A percentile compares a stretch with the other conserved stretches of the same genome.
Conservation (phyloP, 2,113 vertebrate species). For the Baryphthengus martii region DNA sequence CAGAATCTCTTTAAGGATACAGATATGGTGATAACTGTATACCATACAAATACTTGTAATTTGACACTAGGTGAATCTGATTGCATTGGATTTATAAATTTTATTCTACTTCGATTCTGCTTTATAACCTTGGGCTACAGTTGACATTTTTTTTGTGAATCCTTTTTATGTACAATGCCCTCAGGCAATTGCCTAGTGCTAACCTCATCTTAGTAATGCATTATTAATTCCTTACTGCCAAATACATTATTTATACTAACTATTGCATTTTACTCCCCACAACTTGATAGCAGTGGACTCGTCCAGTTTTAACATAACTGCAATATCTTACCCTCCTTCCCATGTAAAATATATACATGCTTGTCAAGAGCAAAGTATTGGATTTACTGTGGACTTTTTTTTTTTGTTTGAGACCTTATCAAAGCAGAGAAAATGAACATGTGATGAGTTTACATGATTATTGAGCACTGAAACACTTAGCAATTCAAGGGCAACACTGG, state of each 20-base stretch:
- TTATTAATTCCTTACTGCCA: slow-evolving; percentile 15
- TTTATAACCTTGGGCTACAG: not conserved
- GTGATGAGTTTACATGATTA: not conserved
- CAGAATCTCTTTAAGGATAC: not conserved
- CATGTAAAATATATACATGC: not conserved
- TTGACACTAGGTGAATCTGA: not conserved
- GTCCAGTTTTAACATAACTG: not conserved
- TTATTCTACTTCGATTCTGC: not conserved
- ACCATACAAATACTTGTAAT: not conserved
- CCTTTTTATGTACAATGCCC: not conserved
- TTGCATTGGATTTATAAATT: not conserved
- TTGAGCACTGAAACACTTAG: not conserved
- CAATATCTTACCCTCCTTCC: not conserved
- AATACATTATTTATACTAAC: slow-evolving; percentile 32
- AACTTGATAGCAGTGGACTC: not conserved
- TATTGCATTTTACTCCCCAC: not conserved
- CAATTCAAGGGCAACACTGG: accelerated
- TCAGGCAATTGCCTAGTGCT: not conserved
- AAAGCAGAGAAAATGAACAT: not conserved
- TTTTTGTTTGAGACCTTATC: not conserved
- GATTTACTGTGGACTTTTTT: not conserved
- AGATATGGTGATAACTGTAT: not conserved
- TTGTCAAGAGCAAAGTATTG: not conserved
- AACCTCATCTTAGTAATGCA: not conserved
- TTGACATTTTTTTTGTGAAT: not conserved